phyloP scores from a whole-genome alignment of 2,888 invertebrate species.

The Parnassius orleans region DNA sequence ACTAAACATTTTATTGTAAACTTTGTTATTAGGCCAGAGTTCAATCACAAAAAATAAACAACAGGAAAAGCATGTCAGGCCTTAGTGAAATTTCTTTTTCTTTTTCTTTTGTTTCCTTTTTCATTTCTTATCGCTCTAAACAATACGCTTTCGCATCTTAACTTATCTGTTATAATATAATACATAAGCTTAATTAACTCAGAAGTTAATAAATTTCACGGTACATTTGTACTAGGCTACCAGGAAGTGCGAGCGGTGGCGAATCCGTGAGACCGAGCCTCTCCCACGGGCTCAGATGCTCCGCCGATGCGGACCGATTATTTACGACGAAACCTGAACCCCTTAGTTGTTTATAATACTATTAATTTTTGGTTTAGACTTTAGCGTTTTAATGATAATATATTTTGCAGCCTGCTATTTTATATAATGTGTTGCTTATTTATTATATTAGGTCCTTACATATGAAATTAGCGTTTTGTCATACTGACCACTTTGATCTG shows the following conservation, averaged over 20 bases:
- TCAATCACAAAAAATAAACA: too few species aligned
- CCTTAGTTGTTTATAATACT: slow-evolving; percentile 21
- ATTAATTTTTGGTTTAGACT: slow-evolving; percentile 10
- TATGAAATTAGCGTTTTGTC: too few species aligned
- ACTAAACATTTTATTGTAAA: too few species aligned
- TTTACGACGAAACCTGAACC: slow-evolving; percentile 27
- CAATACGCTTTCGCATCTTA: not conserved
- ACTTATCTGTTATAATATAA: not conserved
- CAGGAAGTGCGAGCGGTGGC: slow-evolving; percentile 23
- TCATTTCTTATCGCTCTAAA: not conserved
- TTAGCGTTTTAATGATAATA: slow-evolving; percentile 18
- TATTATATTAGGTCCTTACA: too few species aligned
- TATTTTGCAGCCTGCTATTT: slow-evolving; percentile 8
- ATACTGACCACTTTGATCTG: too few species aligned
- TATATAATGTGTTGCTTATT: not conserved
- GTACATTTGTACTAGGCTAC: slow-evolving; percentile 26
- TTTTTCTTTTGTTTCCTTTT: not conserved
- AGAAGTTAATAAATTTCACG: slow-evolving; percentile 19
- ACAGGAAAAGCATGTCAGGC: too few species aligned
- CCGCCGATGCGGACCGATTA: slow-evolving; percentile 18
- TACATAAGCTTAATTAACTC: slow-evolving; percentile 1
- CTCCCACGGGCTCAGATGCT: slow-evolving; percentile 32
- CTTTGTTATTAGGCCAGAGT: too few species aligned
- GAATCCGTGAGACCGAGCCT: slow-evolving; percentile 25
- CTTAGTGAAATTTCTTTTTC: too few species aligned